Evolutionary conservation across 2,113 vertebrate species (phyloP), one percentile per base, ranked within the genome.

Genomic region (Poecilia latipinna): DNA sequence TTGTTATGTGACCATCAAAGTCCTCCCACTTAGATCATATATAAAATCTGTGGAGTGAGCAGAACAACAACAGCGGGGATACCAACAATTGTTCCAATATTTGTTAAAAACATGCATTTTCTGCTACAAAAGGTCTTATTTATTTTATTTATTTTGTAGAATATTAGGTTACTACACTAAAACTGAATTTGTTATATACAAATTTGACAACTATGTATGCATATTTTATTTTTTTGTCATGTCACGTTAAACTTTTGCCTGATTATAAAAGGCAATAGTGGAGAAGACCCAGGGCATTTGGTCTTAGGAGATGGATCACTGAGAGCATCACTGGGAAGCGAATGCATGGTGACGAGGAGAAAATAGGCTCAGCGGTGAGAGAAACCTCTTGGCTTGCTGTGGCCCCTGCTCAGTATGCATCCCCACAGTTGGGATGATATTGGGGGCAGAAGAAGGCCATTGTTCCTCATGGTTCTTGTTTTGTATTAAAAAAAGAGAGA

Each of bases 371-470:
- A 85, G 76, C 42, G 64, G 75, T 6, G 31, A 87, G 80, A 85
- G 63, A 69, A 82, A 64, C 88, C 81, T 88, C 78, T 82, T 35
- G 75, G 85, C 74, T 81, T 31, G 32, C 72, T 22, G 26, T 70
- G 83, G 83, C 77, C 86, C 84, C 87, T 88, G 80, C 83, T 94
- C 92, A 90, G 90, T 90, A 94, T 95, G 92, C 92, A 80, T 86
- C 88, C 82, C 83, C 93, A 90, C 90, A 88, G 85, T 86, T 87
- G 74, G 93, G 89, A 87, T 79, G 88, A 94, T 93, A 91, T 89
- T 48, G 76, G 24, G 90, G 91, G 90, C 87, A 93, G 92, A 92
- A 84, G 68, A 86, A 85, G 79, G 72, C 86, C 86, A 94, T 96
- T 95, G 92, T 93, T 88, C 93, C 82, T 66, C 39, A 37, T 10